These are phyloP conservation scores for Neopipo cinnamomea DNA, from an alignment of 2,113 vertebrate genomes.

Conservation along the genomic window DNA sequence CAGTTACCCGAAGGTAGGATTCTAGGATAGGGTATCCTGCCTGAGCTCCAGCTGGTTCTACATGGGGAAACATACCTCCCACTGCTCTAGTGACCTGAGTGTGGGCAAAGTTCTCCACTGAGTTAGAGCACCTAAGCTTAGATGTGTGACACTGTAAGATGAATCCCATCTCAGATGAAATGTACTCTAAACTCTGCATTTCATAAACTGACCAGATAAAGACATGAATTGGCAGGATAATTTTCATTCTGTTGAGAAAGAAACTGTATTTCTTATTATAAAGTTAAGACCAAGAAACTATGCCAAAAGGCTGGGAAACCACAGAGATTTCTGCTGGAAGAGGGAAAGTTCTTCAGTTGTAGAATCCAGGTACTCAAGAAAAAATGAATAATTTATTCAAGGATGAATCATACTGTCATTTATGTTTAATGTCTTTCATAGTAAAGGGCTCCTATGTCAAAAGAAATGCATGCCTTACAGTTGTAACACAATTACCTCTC, in stretches of 20 bases:
- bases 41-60: background rate
- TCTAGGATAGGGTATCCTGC: background rate
- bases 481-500: conserved; percentile 18
- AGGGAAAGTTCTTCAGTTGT: background rate
- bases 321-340: background rate
- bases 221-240: background rate
- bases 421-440: conserved; percentile 17
- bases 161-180: background rate
- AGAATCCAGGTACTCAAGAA: background rate
- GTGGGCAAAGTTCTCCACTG: background rate
- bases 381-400: conserved; percentile 24
- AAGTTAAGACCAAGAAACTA: background rate
- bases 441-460: background rate
- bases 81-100: background rate
- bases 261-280: background rate
- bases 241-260: conserved; percentile 6
- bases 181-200: background rate
- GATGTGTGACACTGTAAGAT: accelerated
- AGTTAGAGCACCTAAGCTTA: background rate
- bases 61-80: background rate
- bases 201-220: conserved; percentile 8
- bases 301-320: background rate
- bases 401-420: conserved; percentile 8
- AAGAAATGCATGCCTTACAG: background rate
- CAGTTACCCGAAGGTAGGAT: background rate